Evolutionary conservation across 2,113 vertebrate genomes (phyloP).

Genomic region (Clarias macrocephalus): DNA sequence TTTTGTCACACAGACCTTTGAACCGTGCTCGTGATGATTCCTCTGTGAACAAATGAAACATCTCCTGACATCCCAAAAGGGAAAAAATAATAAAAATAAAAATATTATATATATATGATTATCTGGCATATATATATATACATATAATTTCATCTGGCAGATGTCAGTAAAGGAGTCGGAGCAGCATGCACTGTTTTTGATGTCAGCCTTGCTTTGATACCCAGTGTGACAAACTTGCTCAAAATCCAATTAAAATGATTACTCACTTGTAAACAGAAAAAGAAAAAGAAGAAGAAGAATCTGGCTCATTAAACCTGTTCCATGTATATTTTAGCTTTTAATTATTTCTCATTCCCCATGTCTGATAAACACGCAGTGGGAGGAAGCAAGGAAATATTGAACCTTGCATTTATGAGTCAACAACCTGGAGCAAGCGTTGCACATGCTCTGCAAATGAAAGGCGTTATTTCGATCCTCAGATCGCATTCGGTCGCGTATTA

Average conservation of each 20-base stretch:
- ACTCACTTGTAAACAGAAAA: neutral
- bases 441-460: conserved; percentile 14
- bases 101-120: neutral
- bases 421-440: conserved; percentile 24
- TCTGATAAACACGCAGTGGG: conserved; percentile 14
- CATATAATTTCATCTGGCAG: neutral
- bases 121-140: neutral
- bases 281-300: neutral
- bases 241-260: conserved; percentile 38
- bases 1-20: neutral
- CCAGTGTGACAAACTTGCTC: conserved; percentile 14
- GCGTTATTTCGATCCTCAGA: conserved; percentile 7
- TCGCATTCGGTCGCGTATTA: conserved; percentile 13
- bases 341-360: conserved; percentile 35
- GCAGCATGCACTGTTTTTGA: neutral
- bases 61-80: neutral
- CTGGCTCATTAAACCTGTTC: conserved; percentile 30
- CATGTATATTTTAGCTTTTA: conserved; percentile 21
- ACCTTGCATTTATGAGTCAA: conserved; percentile 25
- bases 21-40: neutral
- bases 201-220: neutral
- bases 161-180: neutral
- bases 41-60: neutral
- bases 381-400: conserved; percentile 14
- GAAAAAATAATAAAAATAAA: neutral